A percentile compares a stretch with the other conserved stretches of the same genome.
Evolutionary conservation across 2,797 vertebrate species (phyloP).

Genomic region (Arremon brunneinucha): DNA sequence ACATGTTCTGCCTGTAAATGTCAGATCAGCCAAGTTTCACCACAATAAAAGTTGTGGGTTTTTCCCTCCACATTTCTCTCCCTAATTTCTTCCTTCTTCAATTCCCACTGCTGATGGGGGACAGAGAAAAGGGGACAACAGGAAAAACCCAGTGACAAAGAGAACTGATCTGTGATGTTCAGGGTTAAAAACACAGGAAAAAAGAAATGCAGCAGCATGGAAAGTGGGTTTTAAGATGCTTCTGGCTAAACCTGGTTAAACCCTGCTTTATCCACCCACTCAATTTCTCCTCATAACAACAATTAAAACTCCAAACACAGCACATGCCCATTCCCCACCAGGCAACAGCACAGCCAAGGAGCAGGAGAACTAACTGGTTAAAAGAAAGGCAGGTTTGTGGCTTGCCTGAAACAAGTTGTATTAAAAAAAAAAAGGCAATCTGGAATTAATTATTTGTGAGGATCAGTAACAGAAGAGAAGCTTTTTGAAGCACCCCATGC

Average conservation of each 20-base stretch:
- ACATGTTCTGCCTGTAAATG: neutral
- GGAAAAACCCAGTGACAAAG: neutral
- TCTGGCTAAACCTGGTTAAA: neutral
- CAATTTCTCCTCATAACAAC: neutral
- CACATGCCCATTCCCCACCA: neutral
- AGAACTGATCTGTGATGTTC: neutral
- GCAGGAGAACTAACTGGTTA: neutral
- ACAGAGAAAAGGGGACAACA: neutral
- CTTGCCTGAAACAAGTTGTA: neutral
- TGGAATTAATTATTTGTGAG: conserved; percentile 1
- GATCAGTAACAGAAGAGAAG: neutral
- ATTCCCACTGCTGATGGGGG: neutral
- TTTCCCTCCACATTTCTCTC: neutral
- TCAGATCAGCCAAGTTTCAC: neutral
- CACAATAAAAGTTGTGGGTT: neutral
- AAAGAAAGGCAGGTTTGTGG: neutral
- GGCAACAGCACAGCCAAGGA: neutral
- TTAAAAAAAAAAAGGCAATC: neutral
- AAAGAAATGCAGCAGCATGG: rapidly evolving
- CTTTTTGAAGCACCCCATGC: neutral
- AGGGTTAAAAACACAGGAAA: neutral
- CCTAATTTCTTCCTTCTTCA: neutral
- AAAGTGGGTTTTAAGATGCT: neutral
- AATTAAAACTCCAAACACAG: neutral
- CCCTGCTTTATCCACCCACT: neutral